Percentiles rank a stretch among this genome's conserved stretches.
Evolutionary conservation across 2,888 invertebrate genomes (phyloP).

Genomic region (Prosapia bicincta): DNA sequence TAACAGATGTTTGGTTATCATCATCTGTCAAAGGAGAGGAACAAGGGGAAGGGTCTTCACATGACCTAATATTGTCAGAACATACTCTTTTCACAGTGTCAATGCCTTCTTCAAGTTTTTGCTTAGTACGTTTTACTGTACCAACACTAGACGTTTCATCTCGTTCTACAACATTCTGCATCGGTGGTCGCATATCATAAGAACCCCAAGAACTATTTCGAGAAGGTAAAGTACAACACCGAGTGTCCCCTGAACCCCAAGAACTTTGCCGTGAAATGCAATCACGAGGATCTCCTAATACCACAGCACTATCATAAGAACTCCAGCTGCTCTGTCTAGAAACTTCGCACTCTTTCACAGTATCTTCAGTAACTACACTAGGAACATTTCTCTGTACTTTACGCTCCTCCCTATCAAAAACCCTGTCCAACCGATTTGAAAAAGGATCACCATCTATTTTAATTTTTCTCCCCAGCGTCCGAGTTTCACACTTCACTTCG

Average conservation of each 20-base stretch:
- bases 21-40: neutral
- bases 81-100: slow-evolving; percentile 43
- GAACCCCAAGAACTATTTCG: slow-evolving; percentile 71
- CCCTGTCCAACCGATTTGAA: slow-evolving; percentile 65
- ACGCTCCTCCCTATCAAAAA: slow-evolving; percentile 65
- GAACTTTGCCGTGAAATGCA: slow-evolving; percentile 63
- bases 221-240: slow-evolving; percentile 54
- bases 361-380: slow-evolving; percentile 25
- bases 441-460: slow-evolving; percentile 58
- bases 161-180: slow-evolving; percentile 8
- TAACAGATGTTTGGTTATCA: neutral
- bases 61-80: slow-evolving; percentile 27
- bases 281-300: slow-evolving; percentile 55
- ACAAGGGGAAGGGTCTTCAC: neutral
- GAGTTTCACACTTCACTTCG: slow-evolving; percentile 42
- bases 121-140: slow-evolving; percentile 66
- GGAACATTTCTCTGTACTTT: slow-evolving; percentile 26
- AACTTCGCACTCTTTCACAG: slow-evolving; percentile 30
- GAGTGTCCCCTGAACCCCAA: slow-evolving; percentile 74
- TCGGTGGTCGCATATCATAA: slow-evolving; percentile 56
- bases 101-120: slow-evolving; percentile 61
- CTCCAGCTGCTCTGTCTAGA: slow-evolving; percentile 75
- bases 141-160: slow-evolving; percentile 59
- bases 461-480: slow-evolving; percentile 41
- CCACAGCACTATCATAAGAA: slow-evolving; percentile 71